Percentiles rank a stretch among this genome's conserved stretches.
phyloP scores from a whole-genome alignment of 2,113 vertebrate species.

The Pithys albifrons region DNA sequence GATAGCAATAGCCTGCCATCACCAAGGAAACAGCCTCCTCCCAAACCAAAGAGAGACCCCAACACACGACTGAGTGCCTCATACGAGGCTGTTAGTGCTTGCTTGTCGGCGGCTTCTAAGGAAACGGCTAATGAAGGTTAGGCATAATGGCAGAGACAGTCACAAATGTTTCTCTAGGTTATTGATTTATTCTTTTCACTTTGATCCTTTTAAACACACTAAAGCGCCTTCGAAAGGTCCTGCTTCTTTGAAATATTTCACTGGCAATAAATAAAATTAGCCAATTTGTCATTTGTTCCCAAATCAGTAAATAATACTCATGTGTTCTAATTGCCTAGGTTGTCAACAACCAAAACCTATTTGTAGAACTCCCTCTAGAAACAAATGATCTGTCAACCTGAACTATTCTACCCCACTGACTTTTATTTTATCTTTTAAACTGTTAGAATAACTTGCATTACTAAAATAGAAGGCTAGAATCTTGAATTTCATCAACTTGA shows the following conservation, averaged over 20 bases:
- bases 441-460: background rate
- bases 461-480: background rate
- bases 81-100: constrained; percentile 93
- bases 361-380: constrained; percentile 1
- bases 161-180: background rate
- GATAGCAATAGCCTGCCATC: constrained; percentile 83
- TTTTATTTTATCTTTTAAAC: constrained; percentile 26
- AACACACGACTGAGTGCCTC: constrained; percentile 94
- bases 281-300: constrained; percentile 19
- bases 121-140: constrained; percentile 85
- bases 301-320: constrained; percentile 41
- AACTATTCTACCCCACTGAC: background rate
- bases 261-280: constrained; percentile 49
- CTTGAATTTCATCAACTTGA: background rate
- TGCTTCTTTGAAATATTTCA: constrained; percentile 28
- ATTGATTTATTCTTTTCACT: constrained; percentile 9
- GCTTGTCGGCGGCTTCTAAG: constrained; percentile 84
- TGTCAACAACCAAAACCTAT: constrained; percentile 44
- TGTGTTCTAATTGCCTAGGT: constrained; percentile 31
- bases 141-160: background rate
- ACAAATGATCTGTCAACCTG: background rate
- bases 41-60: constrained; percentile 97
- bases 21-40: constrained; percentile 95
- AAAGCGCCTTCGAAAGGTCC: background rate
- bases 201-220: constrained; percentile 2